Evolutionary conservation across 2,113 vertebrate species (phyloP).

Genomic region (Petaurus breviceps): DNA sequence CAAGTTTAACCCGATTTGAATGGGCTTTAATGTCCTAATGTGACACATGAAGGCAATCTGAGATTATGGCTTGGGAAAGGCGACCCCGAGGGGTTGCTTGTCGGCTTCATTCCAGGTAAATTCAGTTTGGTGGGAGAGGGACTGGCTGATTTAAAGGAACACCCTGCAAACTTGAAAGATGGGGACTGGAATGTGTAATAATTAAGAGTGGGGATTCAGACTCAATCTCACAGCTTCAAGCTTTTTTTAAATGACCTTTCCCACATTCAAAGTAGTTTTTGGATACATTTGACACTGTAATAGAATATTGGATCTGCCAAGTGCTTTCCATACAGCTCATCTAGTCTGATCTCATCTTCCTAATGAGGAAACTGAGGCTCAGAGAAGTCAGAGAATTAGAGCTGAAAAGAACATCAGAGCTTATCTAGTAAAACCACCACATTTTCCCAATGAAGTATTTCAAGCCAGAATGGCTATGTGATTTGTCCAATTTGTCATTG

Average conservation of each 20-base stretch:
- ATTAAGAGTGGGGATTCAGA: neutral
- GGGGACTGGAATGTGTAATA: neutral
- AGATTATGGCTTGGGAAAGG: neutral
- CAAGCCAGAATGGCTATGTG: neutral
- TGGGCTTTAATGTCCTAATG: neutral
- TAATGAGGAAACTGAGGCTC: neutral
- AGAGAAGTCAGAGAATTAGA: neutral
- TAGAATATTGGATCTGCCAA: neutral
- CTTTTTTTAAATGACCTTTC: neutral
- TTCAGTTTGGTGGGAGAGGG: neutral
- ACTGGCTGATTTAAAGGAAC: neutral
- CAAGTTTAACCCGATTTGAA: constrained; percentile 4
- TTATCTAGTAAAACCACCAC: neutral
- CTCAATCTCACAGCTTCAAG: neutral
- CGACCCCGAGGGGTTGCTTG: neutral
- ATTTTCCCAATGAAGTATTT: neutral
- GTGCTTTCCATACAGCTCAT: neutral
- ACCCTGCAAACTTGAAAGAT: neutral
- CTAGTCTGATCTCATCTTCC: neutral
- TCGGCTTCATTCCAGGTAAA: neutral
- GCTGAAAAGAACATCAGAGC: neutral
- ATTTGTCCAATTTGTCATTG: neutral
- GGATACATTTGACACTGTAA: neutral
- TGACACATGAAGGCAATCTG: neutral
- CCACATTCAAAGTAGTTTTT: neutral